Evolutionary conservation across 2,113 vertebrate genomes (phyloP), one percentile per base, ranked within the genome.

Genomic region (Clupea harengus): DNA sequence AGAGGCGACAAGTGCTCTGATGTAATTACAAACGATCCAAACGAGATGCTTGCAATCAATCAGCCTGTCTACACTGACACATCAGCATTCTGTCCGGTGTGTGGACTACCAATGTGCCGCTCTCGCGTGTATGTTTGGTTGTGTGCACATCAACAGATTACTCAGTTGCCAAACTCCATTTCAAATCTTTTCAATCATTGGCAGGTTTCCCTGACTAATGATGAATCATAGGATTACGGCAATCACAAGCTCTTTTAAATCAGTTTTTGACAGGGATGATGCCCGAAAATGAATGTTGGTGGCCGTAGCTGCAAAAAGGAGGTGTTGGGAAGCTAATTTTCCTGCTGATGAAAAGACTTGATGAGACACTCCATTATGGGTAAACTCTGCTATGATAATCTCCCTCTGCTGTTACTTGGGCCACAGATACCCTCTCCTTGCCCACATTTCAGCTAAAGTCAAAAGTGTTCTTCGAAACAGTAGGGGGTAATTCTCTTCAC

Each of bases 131-230:
- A 6, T 75, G 64, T 52, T 28, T 78, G 72, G 28, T 3, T 39
- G 11, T 39, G 72, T 78, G 72, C 32, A 45, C 28, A 47, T 45
- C 25, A 47, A 81, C 44, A 88, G 82, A 89, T 87, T 78, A 89
- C 85, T 87, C 46, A 86, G 75, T 86, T 89, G 88, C 82, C 90
- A 89, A 67, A 87, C 81, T 89, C 87, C 83, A 91, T 89, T 82
- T 86, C 84, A 78, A 44, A 54, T 49, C 85, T 85, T 83, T 82
- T 91, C 84, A 85, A 87, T 91, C 86, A 89, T 54, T 32, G 28
- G 45, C 87, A 46, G 86, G 54, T 88, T 87, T 87, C 52, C 10
- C 85, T 88, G 81, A 87, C 80, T 88, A 83, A 84, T 87, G 67
- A 90, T 54, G 86, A 45, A 80, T 82, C 78, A 45, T 85, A 49